phyloP scores from a whole-genome alignment of 2,113 vertebrate genomes.

The Meleagris gallopavo region DNA sequence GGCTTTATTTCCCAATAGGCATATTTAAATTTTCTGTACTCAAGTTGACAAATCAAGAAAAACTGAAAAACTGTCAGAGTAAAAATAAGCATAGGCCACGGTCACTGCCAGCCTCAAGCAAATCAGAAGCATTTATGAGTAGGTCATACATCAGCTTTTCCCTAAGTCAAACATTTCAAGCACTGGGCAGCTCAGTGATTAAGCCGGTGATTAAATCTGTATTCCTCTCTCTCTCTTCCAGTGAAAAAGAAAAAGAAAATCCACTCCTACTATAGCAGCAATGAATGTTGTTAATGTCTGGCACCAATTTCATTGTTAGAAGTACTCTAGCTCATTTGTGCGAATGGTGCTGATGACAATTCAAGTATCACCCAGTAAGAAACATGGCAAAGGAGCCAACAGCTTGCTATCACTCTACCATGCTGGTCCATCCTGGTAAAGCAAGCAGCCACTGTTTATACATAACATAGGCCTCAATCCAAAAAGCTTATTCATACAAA shows the following conservation, averaged over 20 bases:
- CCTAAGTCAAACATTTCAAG: background rate
- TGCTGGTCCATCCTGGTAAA: background rate
- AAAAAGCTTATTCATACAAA: background rate
- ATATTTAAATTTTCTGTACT: background rate
- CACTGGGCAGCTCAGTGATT: background rate
- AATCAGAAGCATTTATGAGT: background rate
- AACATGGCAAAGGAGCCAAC: background rate
- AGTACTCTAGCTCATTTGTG: background rate
- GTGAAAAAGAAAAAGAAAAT: background rate
- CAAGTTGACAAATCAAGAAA: background rate
- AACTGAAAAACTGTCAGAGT: background rate
- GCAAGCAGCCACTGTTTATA: background rate
- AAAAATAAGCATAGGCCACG: background rate
- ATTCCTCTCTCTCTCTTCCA: background rate
- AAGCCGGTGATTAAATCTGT: background rate
- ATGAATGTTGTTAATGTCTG: background rate
- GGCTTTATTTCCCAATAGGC: background rate
- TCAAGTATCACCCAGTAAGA: background rate
- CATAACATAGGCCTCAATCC: background rate
- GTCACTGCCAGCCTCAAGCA: background rate
- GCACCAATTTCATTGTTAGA: slow-evolving; percentile 2
- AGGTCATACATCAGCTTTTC: background rate
- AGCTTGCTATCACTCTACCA: slow-evolving; percentile 4
- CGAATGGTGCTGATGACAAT: background rate
- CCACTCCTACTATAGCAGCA: background rate